Evolutionary conservation across 2,797 vertebrate species (phyloP).

Genomic region (Ataeniobius toweri): DNA sequence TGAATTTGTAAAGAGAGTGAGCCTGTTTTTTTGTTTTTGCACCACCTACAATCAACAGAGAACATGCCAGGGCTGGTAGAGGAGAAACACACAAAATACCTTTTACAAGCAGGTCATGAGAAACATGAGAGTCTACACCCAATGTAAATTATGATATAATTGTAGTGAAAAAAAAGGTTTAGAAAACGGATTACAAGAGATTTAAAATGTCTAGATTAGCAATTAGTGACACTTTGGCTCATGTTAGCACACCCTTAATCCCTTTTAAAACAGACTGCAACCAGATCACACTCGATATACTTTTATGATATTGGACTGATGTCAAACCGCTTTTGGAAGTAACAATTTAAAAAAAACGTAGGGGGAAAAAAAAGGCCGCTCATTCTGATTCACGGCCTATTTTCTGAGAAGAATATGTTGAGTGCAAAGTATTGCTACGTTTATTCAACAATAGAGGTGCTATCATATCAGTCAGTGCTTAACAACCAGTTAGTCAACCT

Average conservation of each 20-base stretch:
- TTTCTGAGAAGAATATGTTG: conserved; percentile 16
- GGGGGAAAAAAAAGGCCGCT: neutral
- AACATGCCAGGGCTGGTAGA: conserved; percentile 73
- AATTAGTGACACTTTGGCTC: conserved; percentile 8
- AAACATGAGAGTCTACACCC: conserved; percentile 46
- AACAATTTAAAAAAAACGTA: neutral
- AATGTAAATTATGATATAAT: conserved; percentile 38
- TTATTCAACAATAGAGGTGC: conserved; percentile 43
- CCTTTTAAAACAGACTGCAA: conserved; percentile 14
- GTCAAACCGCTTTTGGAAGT: conserved; percentile 4
- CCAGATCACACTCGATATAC: neutral
- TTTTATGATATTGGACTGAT: conserved; percentile 10
- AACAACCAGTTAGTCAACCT: conserved; percentile 77
- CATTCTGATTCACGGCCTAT: conserved; percentile 12
- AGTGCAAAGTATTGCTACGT: conserved; percentile 33
- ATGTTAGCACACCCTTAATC: conserved; percentile 24
- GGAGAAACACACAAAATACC: conserved; percentile 25
- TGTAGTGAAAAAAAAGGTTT: conserved; percentile 25
- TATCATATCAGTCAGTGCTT: conserved; percentile 63
- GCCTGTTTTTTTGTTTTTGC: conserved; percentile 37
- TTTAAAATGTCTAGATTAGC: neutral
- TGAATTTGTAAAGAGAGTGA: conserved; percentile 62
- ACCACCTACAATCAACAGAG: conserved; percentile 46
- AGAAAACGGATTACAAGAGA: conserved; percentile 18
- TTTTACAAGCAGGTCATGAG: conserved; percentile 43